A percentile compares a stretch with the other conserved stretches of the same genome.
These are phyloP conservation scores for Erpobdella octoculata DNA, from an alignment of 2,888 invertebrate species.

Conservation along the genomic window DNA sequence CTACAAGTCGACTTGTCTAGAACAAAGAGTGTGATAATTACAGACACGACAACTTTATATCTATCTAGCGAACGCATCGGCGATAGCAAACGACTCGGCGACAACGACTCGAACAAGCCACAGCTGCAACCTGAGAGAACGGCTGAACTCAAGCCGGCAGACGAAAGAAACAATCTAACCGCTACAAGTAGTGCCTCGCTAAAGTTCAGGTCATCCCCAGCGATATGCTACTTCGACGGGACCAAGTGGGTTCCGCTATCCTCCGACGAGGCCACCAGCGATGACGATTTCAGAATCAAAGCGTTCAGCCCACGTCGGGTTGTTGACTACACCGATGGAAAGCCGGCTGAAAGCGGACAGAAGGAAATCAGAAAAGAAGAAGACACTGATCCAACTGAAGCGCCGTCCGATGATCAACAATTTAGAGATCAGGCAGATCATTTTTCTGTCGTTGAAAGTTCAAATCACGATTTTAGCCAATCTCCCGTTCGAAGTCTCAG, in stretches of 20 bases:
- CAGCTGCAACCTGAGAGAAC: background rate
- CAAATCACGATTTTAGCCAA: background rate
- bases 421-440: background rate
- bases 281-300: background rate
- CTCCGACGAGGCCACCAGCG: constrained; percentile 18
- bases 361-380: background rate
- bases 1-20: background rate
- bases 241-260: constrained; percentile 6
- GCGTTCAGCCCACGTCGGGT: no score
- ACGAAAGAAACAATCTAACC: background rate
- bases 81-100: background rate
- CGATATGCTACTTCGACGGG: constrained; percentile 25
- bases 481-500: background rate
- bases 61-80: no score
- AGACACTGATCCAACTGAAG: no score
- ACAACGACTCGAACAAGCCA: background rate
- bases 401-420: constrained; percentile 3
- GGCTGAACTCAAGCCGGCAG: background rate
- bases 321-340: background rate
- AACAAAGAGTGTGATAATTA: background rate
- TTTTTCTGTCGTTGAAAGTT: background rate
- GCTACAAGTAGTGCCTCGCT: background rate
- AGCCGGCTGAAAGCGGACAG: background rate
- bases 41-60: background rate
- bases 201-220: no score